Evolutionary conservation across 2,113 vertebrate genomes (phyloP).

Genomic region (Uropsilus gracilis): DNA sequence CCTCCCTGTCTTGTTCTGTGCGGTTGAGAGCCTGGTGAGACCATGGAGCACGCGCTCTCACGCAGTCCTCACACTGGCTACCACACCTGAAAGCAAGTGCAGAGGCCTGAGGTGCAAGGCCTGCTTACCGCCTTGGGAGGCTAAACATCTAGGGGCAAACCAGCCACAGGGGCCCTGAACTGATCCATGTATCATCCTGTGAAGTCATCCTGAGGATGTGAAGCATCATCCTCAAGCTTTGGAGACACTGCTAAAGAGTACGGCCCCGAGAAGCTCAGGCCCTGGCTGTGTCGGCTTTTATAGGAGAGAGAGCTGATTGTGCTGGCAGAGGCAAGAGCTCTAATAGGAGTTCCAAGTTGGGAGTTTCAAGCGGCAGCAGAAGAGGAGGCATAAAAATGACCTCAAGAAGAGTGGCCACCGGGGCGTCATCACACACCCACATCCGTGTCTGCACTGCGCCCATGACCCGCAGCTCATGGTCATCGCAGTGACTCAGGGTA

Average conservation of each 20-base stretch:
- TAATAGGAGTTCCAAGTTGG: background rate
- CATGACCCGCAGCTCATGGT: rapidly evolving
- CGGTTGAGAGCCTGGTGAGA: background rate
- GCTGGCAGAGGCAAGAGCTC: background rate
- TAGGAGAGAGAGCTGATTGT: background rate
- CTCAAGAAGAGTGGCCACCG: background rate
- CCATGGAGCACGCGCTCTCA: background rate
- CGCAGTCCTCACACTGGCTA: rapidly evolving
- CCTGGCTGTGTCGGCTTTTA: background rate
- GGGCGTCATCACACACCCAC: too few relatives aligned
- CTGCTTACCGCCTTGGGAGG: background rate
- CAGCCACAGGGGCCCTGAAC: background rate
- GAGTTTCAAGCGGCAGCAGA: background rate
- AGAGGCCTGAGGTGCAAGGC: background rate
- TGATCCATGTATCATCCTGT: rapidly evolving
- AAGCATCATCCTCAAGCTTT: too few relatives aligned
- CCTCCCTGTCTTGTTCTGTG: background rate
- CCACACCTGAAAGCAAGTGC: background rate
- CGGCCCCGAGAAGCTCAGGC: background rate
- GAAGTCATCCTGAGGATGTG: too few relatives aligned
- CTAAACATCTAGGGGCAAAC: rapidly evolving
- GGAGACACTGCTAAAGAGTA: background rate
- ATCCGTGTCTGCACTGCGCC: background rate
- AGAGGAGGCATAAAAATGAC: background rate
- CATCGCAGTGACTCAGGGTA: background rate